Conservation (phyloP, 2,113 vertebrate species). For the Tetrao urogallus region DNA sequence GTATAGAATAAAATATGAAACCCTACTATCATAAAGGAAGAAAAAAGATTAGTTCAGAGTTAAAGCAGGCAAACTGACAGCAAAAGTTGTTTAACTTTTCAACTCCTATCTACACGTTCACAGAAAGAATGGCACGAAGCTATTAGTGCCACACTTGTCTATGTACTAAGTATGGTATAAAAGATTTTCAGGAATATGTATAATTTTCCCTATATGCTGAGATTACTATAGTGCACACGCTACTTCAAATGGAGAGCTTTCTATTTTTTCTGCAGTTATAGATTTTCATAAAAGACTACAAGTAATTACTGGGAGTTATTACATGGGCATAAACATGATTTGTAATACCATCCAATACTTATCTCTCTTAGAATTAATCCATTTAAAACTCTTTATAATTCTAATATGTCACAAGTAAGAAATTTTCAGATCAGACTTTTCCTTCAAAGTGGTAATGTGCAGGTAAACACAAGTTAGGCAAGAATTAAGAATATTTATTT, state of each 20-base stretch:
- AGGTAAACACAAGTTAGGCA: not conserved
- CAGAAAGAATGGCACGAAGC: not conserved
- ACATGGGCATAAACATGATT: not conserved
- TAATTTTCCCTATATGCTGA: not conserved
- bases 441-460: not conserved
- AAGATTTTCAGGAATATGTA: not conserved
- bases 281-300: not conserved
- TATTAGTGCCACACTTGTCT: not conserved
- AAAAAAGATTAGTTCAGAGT: not conserved
- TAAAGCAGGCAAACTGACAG: not conserved
- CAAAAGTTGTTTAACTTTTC: not conserved
- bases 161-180: not conserved
- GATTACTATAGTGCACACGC: not conserved
- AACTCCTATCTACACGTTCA: not conserved
- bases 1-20: too few species aligned
- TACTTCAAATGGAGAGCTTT: not conserved
- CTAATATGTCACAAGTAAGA: not conserved
- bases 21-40: too few species aligned
- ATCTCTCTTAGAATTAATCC: not conserved
- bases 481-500: not conserved
- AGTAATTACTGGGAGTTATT: not conserved
- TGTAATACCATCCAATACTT: not conserved
- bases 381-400: not conserved
- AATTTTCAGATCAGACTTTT: not conserved
- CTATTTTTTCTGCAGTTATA: not conserved